Evolutionary conservation across 1,140 invertebrate genomes (phyloP).

Genomic region (Drosophila asahinai): DNA sequence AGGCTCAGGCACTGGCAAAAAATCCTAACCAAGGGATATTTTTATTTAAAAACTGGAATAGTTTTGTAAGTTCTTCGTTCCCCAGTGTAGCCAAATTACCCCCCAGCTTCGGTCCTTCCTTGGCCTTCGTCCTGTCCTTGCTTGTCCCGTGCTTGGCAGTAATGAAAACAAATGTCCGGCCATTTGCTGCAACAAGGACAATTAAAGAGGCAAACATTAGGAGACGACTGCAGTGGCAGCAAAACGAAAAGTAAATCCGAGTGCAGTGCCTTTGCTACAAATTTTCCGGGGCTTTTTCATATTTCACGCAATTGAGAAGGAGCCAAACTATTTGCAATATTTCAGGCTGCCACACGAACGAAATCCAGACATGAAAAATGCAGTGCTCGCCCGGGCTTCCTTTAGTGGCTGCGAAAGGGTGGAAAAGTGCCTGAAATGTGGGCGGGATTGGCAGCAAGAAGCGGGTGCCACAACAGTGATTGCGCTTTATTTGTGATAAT

Average conservation of each 20-base stretch:
- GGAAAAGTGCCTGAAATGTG: conserved; percentile 3
- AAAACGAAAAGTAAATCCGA: conserved; percentile 54
- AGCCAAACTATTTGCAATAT: conserved; percentile 84
- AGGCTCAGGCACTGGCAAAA: conserved; percentile 3
- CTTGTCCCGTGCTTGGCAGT: conserved; percentile 31
- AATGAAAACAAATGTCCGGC: conserved; percentile 68
- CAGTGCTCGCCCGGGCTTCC: conserved; percentile 39
- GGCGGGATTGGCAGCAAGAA: conserved; percentile 37
- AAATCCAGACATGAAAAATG: conserved; percentile 70
- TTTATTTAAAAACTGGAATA: no score
- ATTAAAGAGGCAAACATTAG: conserved; percentile 47
- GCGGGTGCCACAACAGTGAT: conserved; percentile 82
- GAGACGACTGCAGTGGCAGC: conserved; percentile 17
- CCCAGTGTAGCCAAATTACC: conserved; percentile 48
- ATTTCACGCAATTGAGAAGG: conserved; percentile 78
- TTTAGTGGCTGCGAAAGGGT: conserved; percentile 4
- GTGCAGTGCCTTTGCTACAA: conserved; percentile 32
- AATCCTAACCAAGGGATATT: not conserved
- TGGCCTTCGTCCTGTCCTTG: conserved; percentile 1
- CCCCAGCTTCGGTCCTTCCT: conserved; percentile 1
- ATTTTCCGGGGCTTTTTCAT: conserved; percentile 53
- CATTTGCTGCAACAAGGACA: conserved; percentile 45
- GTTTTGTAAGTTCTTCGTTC: not conserved
- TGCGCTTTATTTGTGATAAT: conserved; percentile 85
- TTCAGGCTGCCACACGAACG: conserved; percentile 75